These are phyloP conservation scores for Sclerurus mexicanus DNA, from an alignment of 2,113 vertebrate genomes.

Conservation along the genomic window DNA sequence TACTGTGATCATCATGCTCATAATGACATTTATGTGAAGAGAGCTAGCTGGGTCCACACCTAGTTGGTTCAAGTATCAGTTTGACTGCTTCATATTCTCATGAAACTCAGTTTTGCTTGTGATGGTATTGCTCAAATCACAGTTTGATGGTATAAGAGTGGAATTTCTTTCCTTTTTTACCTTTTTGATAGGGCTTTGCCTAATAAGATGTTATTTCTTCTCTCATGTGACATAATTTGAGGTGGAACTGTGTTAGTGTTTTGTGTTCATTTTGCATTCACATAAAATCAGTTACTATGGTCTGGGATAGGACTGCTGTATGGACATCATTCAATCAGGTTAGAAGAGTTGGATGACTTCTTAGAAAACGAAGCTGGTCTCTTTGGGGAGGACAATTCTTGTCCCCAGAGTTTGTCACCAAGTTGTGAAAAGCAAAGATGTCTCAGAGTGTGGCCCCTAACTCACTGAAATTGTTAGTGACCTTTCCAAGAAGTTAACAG, in stretches of 20 bases:
- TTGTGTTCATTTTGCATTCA: background rate
- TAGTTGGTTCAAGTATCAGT: background rate
- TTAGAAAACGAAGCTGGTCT: background rate
- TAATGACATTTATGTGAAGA: background rate
- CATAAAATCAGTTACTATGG: background rate
- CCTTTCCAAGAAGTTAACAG: background rate
- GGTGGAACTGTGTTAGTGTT: background rate
- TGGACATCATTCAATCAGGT: background rate
- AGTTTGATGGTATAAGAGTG: background rate
- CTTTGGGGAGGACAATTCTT: background rate
- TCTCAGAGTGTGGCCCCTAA: background rate
- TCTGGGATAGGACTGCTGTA: background rate
- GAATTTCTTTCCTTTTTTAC: background rate
- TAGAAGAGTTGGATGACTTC: background rate
- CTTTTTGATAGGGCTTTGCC: background rate
- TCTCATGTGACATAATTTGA: background rate
- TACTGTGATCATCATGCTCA: background rate
- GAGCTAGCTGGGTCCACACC: background rate
- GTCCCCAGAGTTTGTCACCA: background rate
- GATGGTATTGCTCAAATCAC: background rate
- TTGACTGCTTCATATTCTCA: background rate
- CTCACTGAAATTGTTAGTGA: background rate
- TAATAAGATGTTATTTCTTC: background rate
- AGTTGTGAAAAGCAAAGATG: background rate
- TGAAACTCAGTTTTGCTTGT: background rate